phyloP scores from a whole-genome alignment of 2,888 invertebrate species.

The Drosophila melanosoma region DNA sequence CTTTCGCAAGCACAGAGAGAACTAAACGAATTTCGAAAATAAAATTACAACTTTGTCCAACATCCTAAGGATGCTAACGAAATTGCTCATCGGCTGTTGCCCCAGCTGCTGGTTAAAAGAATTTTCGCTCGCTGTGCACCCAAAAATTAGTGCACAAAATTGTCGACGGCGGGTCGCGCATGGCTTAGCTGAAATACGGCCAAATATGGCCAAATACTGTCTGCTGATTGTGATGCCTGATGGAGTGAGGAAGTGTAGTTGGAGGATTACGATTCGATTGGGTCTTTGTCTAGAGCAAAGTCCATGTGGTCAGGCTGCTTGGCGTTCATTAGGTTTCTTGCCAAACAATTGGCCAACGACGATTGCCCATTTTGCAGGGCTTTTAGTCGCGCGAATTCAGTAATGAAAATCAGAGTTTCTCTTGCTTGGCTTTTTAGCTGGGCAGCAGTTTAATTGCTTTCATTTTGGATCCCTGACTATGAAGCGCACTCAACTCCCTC shows the following conservation, averaged over 20 bases:
- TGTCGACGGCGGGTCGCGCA: slow-evolving; percentile 61
- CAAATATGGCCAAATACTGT: neutral
- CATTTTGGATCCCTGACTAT: slow-evolving; percentile 55
- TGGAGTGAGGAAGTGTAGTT: neutral
- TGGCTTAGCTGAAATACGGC: slow-evolving; percentile 46
- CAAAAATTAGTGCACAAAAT: slow-evolving; percentile 71
- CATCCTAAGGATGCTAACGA: slow-evolving; percentile 64
- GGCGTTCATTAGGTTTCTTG: slow-evolving; percentile 66
- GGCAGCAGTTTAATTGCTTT: slow-evolving; percentile 70
- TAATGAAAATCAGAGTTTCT: slow-evolving; percentile 65
- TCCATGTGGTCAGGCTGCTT: slow-evolving; percentile 36
- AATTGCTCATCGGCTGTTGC: slow-evolving; percentile 51
- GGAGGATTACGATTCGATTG: slow-evolving; percentile 17
- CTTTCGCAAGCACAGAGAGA: slow-evolving; percentile 79
- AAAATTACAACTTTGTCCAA: slow-evolving; percentile 79
- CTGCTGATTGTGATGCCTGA: neutral
- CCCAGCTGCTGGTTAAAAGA: slow-evolving; percentile 19
- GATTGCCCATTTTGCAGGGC: slow-evolving; percentile 26
- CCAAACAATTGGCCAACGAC: slow-evolving; percentile 49
- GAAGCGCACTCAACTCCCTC: slow-evolving; percentile 28
- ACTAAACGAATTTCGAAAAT: slow-evolving; percentile 81
- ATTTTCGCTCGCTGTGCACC: slow-evolving; percentile 51
- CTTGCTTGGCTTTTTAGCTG: slow-evolving; percentile 49
- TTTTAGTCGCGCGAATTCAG: slow-evolving; percentile 39
- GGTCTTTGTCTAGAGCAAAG: neutral